A percentile compares a stretch with the other conserved stretches of the same genome.
Evolutionary conservation across 2,113 vertebrate genomes (phyloP).

Genomic region (Saiga tatarica): DNA sequence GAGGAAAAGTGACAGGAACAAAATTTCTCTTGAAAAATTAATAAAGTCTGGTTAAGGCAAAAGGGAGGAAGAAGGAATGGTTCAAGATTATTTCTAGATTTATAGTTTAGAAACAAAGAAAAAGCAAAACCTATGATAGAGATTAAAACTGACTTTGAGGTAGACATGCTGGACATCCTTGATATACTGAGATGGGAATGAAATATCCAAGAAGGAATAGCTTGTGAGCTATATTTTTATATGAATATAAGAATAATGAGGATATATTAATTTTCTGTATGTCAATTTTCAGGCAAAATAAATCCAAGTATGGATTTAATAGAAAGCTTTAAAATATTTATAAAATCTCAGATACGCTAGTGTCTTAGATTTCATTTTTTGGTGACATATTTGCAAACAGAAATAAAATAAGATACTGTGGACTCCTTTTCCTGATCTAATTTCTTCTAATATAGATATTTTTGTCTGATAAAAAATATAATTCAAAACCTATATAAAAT

Average conservation of each 20-base stretch:
- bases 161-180: background rate
- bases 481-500: background rate
- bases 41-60: background rate
- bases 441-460: conserved; percentile 12
- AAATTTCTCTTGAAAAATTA: background rate
- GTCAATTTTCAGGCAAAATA: background rate
- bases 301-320: background rate
- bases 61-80: background rate
- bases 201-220: background rate
- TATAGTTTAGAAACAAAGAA: background rate
- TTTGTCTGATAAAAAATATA: background rate
- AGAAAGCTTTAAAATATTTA: background rate
- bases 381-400: background rate
- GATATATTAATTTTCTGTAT: background rate
- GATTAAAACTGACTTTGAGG: background rate
- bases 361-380: background rate
- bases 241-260: background rate
- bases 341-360: background rate
- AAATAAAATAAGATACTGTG: background rate
- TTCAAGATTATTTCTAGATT: background rate
- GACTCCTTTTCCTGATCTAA: background rate
- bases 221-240: background rate
- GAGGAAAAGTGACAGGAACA: background rate
- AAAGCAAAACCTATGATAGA: background rate
- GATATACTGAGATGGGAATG: background rate